Conservation (phyloP, 2,797 vertebrate species). For the Ciconia nigra region DNA sequence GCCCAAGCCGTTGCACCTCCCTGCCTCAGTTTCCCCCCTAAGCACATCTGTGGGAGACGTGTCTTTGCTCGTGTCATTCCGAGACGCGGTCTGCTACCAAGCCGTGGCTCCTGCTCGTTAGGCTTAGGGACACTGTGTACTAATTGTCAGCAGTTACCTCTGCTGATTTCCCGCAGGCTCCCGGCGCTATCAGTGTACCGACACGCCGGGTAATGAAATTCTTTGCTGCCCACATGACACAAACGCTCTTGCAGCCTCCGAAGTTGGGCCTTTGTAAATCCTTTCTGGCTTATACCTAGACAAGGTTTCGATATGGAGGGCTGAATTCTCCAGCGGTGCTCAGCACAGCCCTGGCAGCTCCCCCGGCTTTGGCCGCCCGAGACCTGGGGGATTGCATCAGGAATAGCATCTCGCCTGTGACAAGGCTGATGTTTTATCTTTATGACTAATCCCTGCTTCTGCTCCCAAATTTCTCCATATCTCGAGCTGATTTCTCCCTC, state of each 20-base stretch:
- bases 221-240: not conserved
- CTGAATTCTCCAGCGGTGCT: not conserved
- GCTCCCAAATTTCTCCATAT: not conserved
- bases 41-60: accelerated
- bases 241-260: not conserved
- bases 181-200: not conserved
- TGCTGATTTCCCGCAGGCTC: not conserved
- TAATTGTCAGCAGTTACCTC: not conserved
- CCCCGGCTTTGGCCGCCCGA: not conserved
- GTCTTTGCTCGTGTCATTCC: not conserved
- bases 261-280: not conserved
- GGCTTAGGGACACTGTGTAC: not conserved
- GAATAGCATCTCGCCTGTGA: conserved; percentile 1
- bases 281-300: not conserved
- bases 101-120: not conserved
- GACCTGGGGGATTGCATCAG: not conserved
- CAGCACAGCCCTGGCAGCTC: not conserved
- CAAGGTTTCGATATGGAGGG: not conserved
- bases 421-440: not conserved
- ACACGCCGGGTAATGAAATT: accelerated
- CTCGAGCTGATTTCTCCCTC: not conserved
- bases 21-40: not conserved
- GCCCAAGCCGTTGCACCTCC: too few relatives aligned
- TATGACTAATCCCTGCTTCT: conserved; percentile 44
- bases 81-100: not conserved